Base-by-base conservation (phyloP, 2,888 invertebrate genomes). In the Heliconius erato region DNA sequence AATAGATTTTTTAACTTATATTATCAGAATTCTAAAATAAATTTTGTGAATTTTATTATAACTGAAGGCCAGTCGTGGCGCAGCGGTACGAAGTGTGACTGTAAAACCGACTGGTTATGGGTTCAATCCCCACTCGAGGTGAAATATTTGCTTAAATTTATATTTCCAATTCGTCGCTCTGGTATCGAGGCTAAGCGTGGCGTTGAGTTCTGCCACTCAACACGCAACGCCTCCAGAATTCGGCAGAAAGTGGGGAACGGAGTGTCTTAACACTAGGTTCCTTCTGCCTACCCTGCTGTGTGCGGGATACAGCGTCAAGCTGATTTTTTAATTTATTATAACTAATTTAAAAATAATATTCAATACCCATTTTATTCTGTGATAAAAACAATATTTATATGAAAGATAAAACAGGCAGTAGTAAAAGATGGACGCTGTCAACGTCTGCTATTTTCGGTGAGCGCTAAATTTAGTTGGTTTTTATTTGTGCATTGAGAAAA, bases 401-500 rank as follows among this genome's bases (percentile, higher is more conserved):
- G 40, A 79, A 79, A 81, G 54, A 63, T 54, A 80, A 5, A 68
- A 28, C 65, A 65, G 23, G 67, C 49, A 94, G 94, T 40, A 40
- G 93, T 94, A 93, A 72, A 72, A 92, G 92, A 91, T 67, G 79
- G 91, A 91, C 85, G 85, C 87, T 94, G 92, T 94, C 94, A 92
- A 89, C 85, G 86, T 11, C 88, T 89, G 85, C 87, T 78, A 78
- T 78, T 78, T 78, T 65, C 78, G 44, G 67, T 28, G 67, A 26
- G 23, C 84, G 88, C 92, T 94, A 94, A 92, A 94, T 94, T 90
- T 93, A 93, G 91, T 88, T 88, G 89, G 82, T 84, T 88, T 91
- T 91, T 89, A 91, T 92, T 92, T 91, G 90, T 91, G 90, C 93
- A 93, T 93, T 92, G 92, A 91, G 91, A 94, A 94, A 95, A 95